phyloP scores from a whole-genome alignment of 2,797 vertebrate genomes.

The Poeciliopsis gracilis region DNA sequence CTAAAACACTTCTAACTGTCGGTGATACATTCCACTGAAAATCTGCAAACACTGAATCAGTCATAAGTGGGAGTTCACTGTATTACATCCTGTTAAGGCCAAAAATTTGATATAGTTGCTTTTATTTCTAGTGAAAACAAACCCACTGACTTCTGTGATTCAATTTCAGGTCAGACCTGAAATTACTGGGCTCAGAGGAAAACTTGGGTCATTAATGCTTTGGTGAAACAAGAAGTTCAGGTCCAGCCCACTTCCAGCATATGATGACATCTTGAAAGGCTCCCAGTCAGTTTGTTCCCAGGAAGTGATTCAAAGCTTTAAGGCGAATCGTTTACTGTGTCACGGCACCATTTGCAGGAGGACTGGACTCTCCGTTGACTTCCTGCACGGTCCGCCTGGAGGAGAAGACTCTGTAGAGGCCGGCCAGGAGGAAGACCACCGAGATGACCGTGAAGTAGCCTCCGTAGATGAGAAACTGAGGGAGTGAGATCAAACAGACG shows the following conservation, averaged over 20 bases:
- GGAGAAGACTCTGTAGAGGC: constrained; percentile 75
- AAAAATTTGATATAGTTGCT: neutral
- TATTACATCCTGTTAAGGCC: no score
- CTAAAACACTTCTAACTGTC: no score
- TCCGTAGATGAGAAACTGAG: constrained; percentile 92
- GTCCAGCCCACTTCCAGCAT: neutral
- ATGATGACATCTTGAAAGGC: neutral
- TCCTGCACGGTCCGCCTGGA: constrained; percentile 55
- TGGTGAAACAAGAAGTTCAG: neutral
- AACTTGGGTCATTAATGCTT: neutral
- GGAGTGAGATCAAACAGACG: neutral
- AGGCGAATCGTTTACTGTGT: neutral
- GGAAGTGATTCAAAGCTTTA: neutral
- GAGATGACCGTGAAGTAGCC: constrained; percentile 90
- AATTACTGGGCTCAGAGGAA: neutral
- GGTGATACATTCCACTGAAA: no score
- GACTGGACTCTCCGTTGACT: neutral
- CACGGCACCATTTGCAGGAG: neutral
- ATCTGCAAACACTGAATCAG: no score
- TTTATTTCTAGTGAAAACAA: neutral
- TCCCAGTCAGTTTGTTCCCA: neutral
- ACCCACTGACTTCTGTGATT: neutral
- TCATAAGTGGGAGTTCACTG: no score
- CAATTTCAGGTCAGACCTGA: neutral
- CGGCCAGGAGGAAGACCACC: constrained; percentile 87